Base-by-base conservation (phyloP, 2,888 invertebrate genomes). In the Plebejus argus region DNA sequence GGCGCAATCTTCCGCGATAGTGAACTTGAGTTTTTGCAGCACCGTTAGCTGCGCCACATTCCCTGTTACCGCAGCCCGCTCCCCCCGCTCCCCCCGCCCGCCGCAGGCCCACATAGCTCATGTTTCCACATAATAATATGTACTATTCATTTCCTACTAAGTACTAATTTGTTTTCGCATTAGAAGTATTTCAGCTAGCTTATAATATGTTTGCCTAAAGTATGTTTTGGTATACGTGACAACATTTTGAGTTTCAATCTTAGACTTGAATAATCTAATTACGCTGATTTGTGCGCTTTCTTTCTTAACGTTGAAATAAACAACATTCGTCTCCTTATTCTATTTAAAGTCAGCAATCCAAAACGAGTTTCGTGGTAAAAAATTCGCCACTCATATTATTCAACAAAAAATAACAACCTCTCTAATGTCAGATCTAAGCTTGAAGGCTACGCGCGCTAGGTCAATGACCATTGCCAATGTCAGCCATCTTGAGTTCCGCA, bases 401-500 rank as follows among this genome's bases (percentile, higher is more conserved):
- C 70, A 77, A 77, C 75, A 75, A 79, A 80, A 81, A 90, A 91
- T 89, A 92, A 90, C 90, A 89, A 89, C 93, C 91, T 89, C 91
- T 93, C 93, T 93, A 93, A 92, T 90, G 91, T 91, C 87, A 90
- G 91, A 90, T 84, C 86, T 92, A 92, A 92, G 93, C 92, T 91
- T 90, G 93, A 93, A 93, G 93, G 94, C 91, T 93, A 90, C 90
- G 88, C 89, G 88, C 88, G 90, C 85, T 83, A 88, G 93, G 88
- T 93, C 92, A 89, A 87, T 83, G 93, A 92, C 92, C 94, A 94
- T 92, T 94, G 94, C 94, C 94, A 94, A 94, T 94, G 94, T 93
- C 94, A 94, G 94, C 93, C 93, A 93, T 93, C 91, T 93, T 93
- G 92, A 91, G 92, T 93, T 93, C 93, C 93, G 93, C 93, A 90